Percentiles rank a stretch among this genome's conserved stretches.
Evolutionary conservation across 2,888 invertebrate genomes (phyloP).

Genomic region (Pristionchus maxplancki): DNA sequence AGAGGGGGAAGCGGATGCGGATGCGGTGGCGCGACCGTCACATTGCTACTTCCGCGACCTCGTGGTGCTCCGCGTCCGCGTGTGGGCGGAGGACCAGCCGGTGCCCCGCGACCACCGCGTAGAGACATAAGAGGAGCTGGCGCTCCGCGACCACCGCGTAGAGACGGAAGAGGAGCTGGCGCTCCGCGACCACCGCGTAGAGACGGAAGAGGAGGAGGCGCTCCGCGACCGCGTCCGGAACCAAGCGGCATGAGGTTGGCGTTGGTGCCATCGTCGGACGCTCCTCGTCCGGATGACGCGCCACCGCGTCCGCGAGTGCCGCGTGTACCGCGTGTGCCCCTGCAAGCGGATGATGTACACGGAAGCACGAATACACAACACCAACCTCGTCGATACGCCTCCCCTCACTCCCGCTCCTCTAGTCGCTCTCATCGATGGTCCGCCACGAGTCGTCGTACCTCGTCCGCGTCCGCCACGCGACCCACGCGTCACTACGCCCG

Average conservation of each 20-base stretch:
- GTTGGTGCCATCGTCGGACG: not conserved
- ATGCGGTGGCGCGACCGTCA: not conserved
- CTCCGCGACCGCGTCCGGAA: not conserved
- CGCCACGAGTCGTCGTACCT: not conserved
- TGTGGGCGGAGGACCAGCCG: not conserved
- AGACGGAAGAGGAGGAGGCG: not conserved
- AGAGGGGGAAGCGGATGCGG: not conserved
- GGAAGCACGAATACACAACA: not conserved
- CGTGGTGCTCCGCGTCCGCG: not conserved
- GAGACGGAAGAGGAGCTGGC: not conserved
- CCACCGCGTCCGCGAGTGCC: conserved; percentile 15
- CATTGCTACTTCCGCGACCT: conserved; percentile 3
- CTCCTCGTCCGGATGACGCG: not conserved
- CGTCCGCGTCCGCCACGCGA: conserved; percentile 31
- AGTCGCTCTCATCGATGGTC: not conserved
- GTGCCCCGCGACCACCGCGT: not conserved
- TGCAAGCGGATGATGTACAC: not conserved
- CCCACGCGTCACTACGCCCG: conserved; percentile 39
- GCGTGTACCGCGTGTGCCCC: conserved; percentile 34
- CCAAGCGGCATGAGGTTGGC: conserved; percentile 26
- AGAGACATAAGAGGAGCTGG: not conserved
- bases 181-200: not conserved
- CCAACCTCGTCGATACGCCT: not conserved
- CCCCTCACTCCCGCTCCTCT: conserved; percentile 12
- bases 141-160: not conserved